A percentile compares a stretch with the other conserved stretches of the same genome.
Conservation (phyloP, 2,797 vertebrate genomes). For the Rhinoraja longicauda region DNA sequence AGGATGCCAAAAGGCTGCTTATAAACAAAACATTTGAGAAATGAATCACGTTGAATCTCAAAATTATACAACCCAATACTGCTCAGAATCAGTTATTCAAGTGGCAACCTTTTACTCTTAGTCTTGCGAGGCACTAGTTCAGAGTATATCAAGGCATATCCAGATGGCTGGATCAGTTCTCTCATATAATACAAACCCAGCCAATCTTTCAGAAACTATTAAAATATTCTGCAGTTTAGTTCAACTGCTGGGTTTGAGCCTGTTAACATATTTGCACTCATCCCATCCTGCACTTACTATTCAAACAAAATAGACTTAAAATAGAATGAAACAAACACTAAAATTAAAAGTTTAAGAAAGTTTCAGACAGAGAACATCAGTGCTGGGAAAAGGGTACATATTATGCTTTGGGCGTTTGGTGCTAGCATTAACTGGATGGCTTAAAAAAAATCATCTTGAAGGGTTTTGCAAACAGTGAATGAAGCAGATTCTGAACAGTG, state of each 20-base stretch:
- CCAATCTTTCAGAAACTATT: background rate
- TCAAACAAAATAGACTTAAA: conserved; percentile 11
- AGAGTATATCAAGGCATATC: background rate
- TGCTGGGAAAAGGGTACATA: background rate
- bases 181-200: background rate
- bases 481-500: background rate
- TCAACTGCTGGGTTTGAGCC: background rate
- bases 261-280: background rate
- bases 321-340: too few relatives aligned
- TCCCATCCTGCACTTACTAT: background rate
- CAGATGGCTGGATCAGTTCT: background rate
- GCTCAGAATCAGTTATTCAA: background rate
- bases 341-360: background rate
- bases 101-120: background rate
- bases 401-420: background rate
- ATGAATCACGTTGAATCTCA: background rate
- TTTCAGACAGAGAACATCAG: background rate
- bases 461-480: background rate
- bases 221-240: background rate
- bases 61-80: background rate
- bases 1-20: background rate
- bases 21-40: background rate
- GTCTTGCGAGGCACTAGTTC: background rate
- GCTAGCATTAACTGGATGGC: background rate
- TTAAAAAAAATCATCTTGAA: background rate